Evolutionary conservation across 2,113 vertebrate genomes (phyloP), one percentile per base, ranked within the genome.

Genomic region (Muntiacus muntjak): DNA sequence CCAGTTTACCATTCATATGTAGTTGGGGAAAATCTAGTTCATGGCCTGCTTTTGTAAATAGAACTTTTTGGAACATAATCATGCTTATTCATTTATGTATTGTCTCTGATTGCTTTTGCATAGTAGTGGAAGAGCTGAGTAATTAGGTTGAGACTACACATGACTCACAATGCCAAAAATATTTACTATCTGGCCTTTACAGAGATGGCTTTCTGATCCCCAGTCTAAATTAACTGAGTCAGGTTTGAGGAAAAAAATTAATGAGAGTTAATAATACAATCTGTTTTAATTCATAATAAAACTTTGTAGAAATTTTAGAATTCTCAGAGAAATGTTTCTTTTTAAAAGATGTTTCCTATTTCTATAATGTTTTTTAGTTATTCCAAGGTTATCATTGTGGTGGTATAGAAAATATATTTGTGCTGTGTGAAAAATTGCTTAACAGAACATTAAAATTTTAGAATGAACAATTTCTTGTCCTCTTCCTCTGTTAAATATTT

Each of bases 211-310:
- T 96, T 93, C 54, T 91, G 36, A 82, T 36, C 21, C 26, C 10
- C 47, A 10, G 40, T 83, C 15, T 89, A 90, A 85, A 97, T 88
- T 58, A 95, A 97, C 23, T 90, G 16, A 91, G 47, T 81, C 16
- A 60, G 19, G 3, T 67, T 55, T 91, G 57, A 96, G 91, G n/a
- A 64, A 94, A 50, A 97, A 93, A 90, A 87, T 60, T 83, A 92
- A 91, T 60, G 17, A 91, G 19, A 81, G 7, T 28, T 81, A 88
- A 95, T 89, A 91, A 85, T 45, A 67, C 47, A 94, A 91, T 88
- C 60, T 47, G 40, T 94, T 97, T 96, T 87, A 92, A 98, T 67
- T 26, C 25, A 86, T 50, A 82, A 93, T 47, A 40, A 30, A 91
- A 96, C 12, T 89, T 74, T 40, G 86, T 25, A 67, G n/a, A 91